phyloP scores from a whole-genome alignment of 2,888 invertebrate species.

The Spisula solida region DNA sequence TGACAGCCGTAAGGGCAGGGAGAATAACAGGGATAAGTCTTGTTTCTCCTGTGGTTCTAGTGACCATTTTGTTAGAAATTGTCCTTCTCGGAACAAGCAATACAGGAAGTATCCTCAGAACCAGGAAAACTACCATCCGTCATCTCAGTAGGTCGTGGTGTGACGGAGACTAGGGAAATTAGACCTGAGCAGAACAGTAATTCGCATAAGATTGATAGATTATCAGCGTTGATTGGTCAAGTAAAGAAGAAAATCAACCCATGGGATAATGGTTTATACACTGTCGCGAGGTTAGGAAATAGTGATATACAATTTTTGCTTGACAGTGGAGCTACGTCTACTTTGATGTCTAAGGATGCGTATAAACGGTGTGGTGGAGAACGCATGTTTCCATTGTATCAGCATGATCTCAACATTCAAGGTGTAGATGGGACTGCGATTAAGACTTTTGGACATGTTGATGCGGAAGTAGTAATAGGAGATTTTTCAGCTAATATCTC shows the following conservation, averaged over 20 bases:
- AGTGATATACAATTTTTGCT: background rate
- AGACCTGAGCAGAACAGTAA: constrained; percentile 20
- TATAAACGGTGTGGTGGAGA: constrained; percentile 30
- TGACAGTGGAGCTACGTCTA: constrained; percentile 58
- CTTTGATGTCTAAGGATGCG: constrained; percentile 47
- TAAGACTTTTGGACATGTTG: constrained; percentile 17
- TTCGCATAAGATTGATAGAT: background rate
- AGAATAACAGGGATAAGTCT: background rate
- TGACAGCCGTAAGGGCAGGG: background rate
- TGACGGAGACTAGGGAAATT: constrained; percentile 18
- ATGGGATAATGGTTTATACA: constrained; percentile 30
- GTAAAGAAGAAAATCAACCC: background rate
- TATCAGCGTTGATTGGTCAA: constrained; percentile 27
- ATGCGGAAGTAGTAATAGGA: constrained; percentile 15
- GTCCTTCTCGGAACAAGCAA: constrained; percentile 12
- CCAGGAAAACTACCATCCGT: constrained; percentile 43
- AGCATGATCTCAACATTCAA: constrained; percentile 13
- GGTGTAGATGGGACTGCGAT: constrained; percentile 40
- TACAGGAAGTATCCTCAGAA: background rate
- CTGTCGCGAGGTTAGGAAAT: background rate
- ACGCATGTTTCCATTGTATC: background rate
- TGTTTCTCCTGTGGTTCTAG: constrained; percentile 37
- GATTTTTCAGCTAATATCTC: background rate
- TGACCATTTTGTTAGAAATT: constrained; percentile 37
- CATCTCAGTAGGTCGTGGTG: constrained; percentile 49